Conservation (phyloP, 2,888 invertebrate genomes). For the Chloroclystis v-ata region DNA sequence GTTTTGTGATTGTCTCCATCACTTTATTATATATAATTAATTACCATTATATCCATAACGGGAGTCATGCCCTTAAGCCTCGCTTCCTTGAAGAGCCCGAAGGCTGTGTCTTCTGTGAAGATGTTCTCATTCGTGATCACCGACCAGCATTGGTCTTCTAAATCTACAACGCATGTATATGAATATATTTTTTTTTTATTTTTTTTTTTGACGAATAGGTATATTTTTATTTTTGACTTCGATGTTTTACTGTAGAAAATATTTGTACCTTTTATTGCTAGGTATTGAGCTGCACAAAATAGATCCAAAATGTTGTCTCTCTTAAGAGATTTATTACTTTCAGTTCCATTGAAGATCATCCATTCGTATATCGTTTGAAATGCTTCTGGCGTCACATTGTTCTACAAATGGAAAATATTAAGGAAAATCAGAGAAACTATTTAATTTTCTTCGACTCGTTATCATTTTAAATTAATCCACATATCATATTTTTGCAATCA, state of each 20-base stretch:
- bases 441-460: too few species aligned
- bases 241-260: too few species aligned
- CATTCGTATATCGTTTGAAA: constrained; percentile 88
- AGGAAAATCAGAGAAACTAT: background rate
- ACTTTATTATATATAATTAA: too few species aligned
- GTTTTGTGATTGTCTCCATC: too few species aligned
- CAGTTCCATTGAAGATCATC: constrained; percentile 83
- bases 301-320: constrained; percentile 85
- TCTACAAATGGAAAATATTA: constrained; percentile 32
- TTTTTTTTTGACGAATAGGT: too few species aligned
- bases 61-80: constrained; percentile 74
- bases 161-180: constrained; percentile 65
- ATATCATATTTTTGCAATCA: too few species aligned
- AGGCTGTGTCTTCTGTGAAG: constrained; percentile 86
- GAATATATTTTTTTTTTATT: too few species aligned
- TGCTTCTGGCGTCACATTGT: constrained; percentile 73
- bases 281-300: constrained; percentile 83
- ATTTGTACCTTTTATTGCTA: constrained; percentile 80
- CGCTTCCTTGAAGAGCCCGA: constrained; percentile 81
- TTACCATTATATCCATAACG: constrained; percentile 82
- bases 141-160: constrained; percentile 87
- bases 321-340: constrained; percentile 81
- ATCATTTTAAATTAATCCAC: too few species aligned
- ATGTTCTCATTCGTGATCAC: constrained; percentile 83
- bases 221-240: too few species aligned